Base-by-base conservation (phyloP, 2,888 invertebrate genomes). In the Nemotelus pantherinus region DNA sequence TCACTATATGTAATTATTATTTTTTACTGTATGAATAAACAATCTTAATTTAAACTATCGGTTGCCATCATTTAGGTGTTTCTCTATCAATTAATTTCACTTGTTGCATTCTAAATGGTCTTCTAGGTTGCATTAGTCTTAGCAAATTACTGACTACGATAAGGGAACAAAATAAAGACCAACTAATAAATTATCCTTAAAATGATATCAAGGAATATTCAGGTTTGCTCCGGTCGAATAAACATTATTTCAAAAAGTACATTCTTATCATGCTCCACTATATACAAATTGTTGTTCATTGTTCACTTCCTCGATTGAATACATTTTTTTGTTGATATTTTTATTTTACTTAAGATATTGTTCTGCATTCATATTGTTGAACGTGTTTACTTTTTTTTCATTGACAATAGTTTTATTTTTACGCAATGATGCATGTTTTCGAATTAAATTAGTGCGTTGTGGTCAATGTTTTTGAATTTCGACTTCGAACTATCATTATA, bases 101-200 rank as follows among this genome's bases (percentile, higher is more conserved):
- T 25, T 25, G 25, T 25, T 25, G 25, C 25, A 25, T 25, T 25
- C 25, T 25, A 25, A 25, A 25, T 25, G 25, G 25, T 25, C 25
- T 25, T 25, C 25, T 25, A 25, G 25, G 1, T 57, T 7, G 25
- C 25, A 57, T 57, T 25, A 55, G 53, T 74, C 60, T 74, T 74
- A 74, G 57, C 70, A 55, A 72, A 70, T 41, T 55, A 25, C 39
- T 10, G 6, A 70, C 44, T 4, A 70, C 9, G 45, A 55, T 41
- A 25, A 44, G 5, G 57, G 43, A 55, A 41, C 7, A 63, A n/a
- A 25, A n/a, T n/a, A 58, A 55, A 25, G 9, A 72, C 5, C 43
- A 58, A 74, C 60, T 74, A 74, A 74, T 74, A 74, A 74, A 63
- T 72, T 45, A 72, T 60, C 63, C 74, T 74, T 63, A 60, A 60